Evolutionary conservation across 2,888 invertebrate species (phyloP), one percentile per base, ranked within the genome.

Genomic region (Scaptomyza reducta): DNA sequence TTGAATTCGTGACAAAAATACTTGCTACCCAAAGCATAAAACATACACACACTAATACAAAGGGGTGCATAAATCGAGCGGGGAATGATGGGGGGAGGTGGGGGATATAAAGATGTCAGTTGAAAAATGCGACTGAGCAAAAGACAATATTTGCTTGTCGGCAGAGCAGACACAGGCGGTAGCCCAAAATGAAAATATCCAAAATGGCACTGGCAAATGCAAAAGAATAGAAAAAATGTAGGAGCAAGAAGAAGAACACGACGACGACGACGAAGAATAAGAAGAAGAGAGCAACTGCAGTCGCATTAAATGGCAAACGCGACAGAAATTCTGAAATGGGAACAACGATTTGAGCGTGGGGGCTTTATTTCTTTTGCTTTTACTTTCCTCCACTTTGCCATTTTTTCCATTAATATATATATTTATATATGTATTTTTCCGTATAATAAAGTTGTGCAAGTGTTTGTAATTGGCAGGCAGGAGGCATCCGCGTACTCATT

Each of bases 1-100:
- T 86, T 85, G 87, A 86, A 87, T 81, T 87, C 81, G 89, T 81
- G 87, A 85, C 82, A 85, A 67, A 88, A 87, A 81, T 85, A 77
- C 65, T 61, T 55, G 56, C 16, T n/a, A 14, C 49, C 53, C 38
- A 18, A 33, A 49, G 18, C 5, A 29, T 22, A 11, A 41, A 31
- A 41, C 6, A 35, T n/a, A 35, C 35, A 35, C 14, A 38, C 38
- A 40, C 40, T 33, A 1, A 33, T 6, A 33, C 47, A 29, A 50
- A 35, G 47, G 59, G 65, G 35, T 65, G 61, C 57, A 59, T 42
- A 44, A 49, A 63, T 54, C 58, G 49, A 7, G 2, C 2, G 13
- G 13, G 25, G 1, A 18, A n/a, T n/a, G n/a, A n/a, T n/a, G 2
- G 31, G 2, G 13, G 3, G 55, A 7, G 40, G 18, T 14, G 22